Base-by-base conservation (phyloP, 1,140 invertebrate genomes). In the Hyphantria cunea region DNA sequence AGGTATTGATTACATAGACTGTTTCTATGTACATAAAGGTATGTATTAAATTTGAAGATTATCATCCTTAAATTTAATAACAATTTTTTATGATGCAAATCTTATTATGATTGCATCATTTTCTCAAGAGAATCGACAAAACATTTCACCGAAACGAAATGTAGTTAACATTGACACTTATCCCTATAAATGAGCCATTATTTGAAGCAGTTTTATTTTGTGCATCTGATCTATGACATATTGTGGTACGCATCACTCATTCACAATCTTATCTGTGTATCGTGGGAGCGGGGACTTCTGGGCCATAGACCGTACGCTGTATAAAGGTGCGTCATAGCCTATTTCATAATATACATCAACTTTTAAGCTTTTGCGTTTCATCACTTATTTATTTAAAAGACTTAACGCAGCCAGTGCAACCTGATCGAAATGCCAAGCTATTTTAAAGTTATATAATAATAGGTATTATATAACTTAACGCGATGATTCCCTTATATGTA, bases 241-340 rank as follows among this genome's bases (percentile, higher is more conserved):
- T 85, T 89, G 86, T 87, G 76, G 82, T 85, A 85, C 68, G 82
- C 84, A 90, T 90, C 86, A 87, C 83, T 85, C 81, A 84, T 74
- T 78, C 76, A 76, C 76, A 84, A 88, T 88, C 84, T 90, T 85
- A 90, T 90, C 87, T 80, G 48, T 58, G 74, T 77, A 90, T 90
- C 87, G 87, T 89, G 87, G 81, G 87, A 90, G 80, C 70, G 66
- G 52, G 76, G 79, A 75, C 67, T 86, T 74, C 72, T 76, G 72
- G 74, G 69, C 66, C 61, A 68, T 41, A 65, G 52, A 66, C 61
- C 67, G 65, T 70, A 58, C 76, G 64, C 72, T 76, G 69, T 72
- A 76, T 78, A 54, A 72, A 69, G 77, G 70, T 81, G 72, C 72
- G 63, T 48, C 68, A 13, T 6, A 34, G 3, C 33, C 49, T 12